Percentiles rank a stretch among this genome's conserved stretches.
Evolutionary conservation across 2,113 vertebrate species (phyloP).

Genomic region (Zapus hudsonius): DNA sequence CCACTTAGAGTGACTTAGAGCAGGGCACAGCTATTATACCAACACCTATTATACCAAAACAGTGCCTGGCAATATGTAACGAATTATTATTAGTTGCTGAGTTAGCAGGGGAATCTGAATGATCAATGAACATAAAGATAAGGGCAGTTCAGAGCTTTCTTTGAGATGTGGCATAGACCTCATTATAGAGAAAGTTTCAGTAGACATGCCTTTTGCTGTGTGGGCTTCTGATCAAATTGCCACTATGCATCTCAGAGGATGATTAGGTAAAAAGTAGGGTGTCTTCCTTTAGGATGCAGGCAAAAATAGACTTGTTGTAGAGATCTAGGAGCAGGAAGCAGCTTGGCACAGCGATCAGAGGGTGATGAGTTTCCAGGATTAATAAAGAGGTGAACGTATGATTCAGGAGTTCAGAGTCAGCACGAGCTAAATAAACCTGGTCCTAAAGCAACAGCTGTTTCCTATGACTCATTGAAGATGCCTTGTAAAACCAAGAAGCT

Average conservation of each 20-base stretch:
- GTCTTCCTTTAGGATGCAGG: slow-evolving; percentile 15
- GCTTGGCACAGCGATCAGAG: neutral
- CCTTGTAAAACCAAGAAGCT: neutral
- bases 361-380: slow-evolving; percentile 5
- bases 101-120: slow-evolving; percentile 17
- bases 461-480: slow-evolving; percentile 27
- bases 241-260: neutral
- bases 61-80: slow-evolving; percentile 1
- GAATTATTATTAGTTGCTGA: neutral
- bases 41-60: neutral
- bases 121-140: neutral
- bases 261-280: neutral
- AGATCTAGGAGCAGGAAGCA: neutral
- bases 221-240: neutral
- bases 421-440: slow-evolving; percentile 43
- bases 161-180: neutral
- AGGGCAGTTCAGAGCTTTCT: neutral
- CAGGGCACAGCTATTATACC: too few relatives aligned
- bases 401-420: slow-evolving; percentile 43
- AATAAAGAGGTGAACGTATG: neutral
- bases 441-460: neutral
- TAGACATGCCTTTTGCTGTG: neutral
- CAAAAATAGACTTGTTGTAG: slow-evolving; percentile 23
- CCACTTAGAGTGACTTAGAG: too few relatives aligned
- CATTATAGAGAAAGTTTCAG: neutral